These are phyloP conservation scores for Thripadectes ignobilis DNA, from an alignment of 2,797 vertebrate genomes.

Conservation along the genomic window DNA sequence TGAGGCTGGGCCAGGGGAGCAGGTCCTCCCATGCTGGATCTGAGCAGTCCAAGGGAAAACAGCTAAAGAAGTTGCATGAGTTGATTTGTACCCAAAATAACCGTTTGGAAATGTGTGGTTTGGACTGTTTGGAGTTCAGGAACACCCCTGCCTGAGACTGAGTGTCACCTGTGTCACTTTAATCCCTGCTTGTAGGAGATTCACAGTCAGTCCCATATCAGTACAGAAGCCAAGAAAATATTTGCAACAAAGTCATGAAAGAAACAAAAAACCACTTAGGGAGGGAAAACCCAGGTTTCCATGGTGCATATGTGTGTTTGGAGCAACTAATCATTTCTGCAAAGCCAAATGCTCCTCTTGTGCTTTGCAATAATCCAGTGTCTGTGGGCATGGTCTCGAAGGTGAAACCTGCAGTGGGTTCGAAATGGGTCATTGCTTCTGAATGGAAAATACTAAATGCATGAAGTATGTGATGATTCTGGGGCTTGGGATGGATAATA, in stretches of 20 bases:
- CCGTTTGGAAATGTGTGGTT: not conserved
- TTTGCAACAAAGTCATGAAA: not conserved
- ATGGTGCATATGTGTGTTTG: not conserved
- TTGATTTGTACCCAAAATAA: not conserved
- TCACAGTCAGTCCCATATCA: not conserved
- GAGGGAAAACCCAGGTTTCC: not conserved
- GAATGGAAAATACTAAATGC: not conserved
- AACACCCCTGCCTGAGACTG: not conserved
- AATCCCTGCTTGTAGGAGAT: not conserved
- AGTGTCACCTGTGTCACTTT: too few species aligned
- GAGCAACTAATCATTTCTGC: not conserved
- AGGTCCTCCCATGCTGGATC: not conserved
- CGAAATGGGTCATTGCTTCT: not conserved
- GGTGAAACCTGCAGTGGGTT: not conserved
- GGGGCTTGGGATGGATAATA: not conserved
- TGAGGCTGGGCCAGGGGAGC: not conserved
- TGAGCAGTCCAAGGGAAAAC: not conserved
- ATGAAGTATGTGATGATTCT: not conserved
- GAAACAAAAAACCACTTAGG: accelerated
- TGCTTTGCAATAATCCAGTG: not conserved
- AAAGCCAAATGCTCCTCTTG: not conserved
- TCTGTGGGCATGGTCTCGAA: not conserved
- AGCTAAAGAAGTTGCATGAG: not conserved
- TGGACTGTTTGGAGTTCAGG: not conserved
- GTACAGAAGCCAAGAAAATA: not conserved